Percentiles rank a stretch among this genome's conserved stretches.
Evolutionary conservation across 2,888 invertebrate species (phyloP).

Genomic region (Cremastobaeus sp.): DNA sequence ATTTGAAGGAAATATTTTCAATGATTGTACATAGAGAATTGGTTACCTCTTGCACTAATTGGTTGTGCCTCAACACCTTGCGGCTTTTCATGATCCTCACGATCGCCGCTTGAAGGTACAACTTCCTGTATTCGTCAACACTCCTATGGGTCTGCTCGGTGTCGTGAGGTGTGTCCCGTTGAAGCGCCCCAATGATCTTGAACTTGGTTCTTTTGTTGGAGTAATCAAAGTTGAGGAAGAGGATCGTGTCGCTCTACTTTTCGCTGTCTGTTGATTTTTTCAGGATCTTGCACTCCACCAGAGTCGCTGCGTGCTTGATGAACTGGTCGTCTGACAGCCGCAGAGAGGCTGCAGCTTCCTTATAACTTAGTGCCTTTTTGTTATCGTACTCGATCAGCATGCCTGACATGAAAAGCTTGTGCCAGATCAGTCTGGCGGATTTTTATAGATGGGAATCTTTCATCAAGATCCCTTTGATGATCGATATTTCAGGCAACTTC

Average conservation of each 20-base stretch:
- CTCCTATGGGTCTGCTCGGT: slow-evolving; percentile 79
- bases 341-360: slow-evolving; percentile 86
- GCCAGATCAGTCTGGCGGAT: slow-evolving; percentile 94
- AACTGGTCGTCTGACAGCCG: slow-evolving; percentile 90
- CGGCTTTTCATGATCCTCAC: slow-evolving; percentile 96
- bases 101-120: slow-evolving; percentile 96
- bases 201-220: slow-evolving; percentile 94
- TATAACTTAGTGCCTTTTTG: slow-evolving; percentile 88
- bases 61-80: slow-evolving; percentile 92
- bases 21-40: no score
- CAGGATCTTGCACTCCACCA: slow-evolving; percentile 91
- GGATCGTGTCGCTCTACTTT: slow-evolving; percentile 79
- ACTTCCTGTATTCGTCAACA: slow-evolving; percentile 96
- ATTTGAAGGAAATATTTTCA: no score
- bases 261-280: slow-evolving; percentile 78
- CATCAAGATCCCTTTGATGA: slow-evolving; percentile 85
- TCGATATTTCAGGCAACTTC: slow-evolving; percentile 79
- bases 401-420: slow-evolving; percentile 96
- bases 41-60: slow-evolving; percentile 93
- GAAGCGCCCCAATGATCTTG: slow-evolving; percentile 87
- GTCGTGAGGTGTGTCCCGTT: slow-evolving; percentile 89
- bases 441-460: slow-evolving; percentile 97
- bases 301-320: slow-evolving; percentile 88
- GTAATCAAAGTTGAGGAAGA: slow-evolving; percentile 89
- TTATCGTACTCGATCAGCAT: slow-evolving; percentile 97